phyloP scores from a whole-genome alignment of 2,113 vertebrate species.

The Pollachius pollachius region DNA sequence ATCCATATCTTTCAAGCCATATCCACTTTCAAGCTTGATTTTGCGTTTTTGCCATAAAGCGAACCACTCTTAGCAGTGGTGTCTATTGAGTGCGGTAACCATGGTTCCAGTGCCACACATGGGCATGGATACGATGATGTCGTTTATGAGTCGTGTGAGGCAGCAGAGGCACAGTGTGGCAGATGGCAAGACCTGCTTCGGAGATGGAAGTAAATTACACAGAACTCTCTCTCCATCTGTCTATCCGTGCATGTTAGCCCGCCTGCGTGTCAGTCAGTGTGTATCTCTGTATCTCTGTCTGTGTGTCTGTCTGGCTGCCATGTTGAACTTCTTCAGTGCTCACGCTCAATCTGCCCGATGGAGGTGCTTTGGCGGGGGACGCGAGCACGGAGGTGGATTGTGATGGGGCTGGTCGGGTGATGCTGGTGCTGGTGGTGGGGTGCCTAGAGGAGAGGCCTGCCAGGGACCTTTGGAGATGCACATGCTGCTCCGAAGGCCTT shows the following conservation, averaged over 20 bases:
- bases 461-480: conserved; percentile 20
- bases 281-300: conserved; percentile 30
- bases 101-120: no score
- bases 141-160: no score
- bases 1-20: no score
- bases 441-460: conserved; percentile 37
- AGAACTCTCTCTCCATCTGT: conserved; percentile 17
- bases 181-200: conserved; percentile 62
- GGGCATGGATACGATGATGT: no score
- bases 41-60: no score
- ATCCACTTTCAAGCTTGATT: no score
- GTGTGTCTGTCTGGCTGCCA: conserved; percentile 28
- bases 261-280: conserved; percentile 9
- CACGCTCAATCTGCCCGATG: conserved; percentile 51
- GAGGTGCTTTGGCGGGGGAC: conserved; percentile 58
- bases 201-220: conserved; percentile 55
- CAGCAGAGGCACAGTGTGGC: conserved; percentile 59
- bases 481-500: conserved; percentile 42
- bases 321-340: conserved; percentile 16
- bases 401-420: conserved; percentile 70
- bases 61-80: no score
- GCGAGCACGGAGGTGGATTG: conserved; percentile 71
- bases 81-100: no score
- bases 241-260: neutral
- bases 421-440: conserved; percentile 21